phyloP scores from a whole-genome alignment of 1,140 invertebrate genomes.

The Littorina saxatilis region DNA sequence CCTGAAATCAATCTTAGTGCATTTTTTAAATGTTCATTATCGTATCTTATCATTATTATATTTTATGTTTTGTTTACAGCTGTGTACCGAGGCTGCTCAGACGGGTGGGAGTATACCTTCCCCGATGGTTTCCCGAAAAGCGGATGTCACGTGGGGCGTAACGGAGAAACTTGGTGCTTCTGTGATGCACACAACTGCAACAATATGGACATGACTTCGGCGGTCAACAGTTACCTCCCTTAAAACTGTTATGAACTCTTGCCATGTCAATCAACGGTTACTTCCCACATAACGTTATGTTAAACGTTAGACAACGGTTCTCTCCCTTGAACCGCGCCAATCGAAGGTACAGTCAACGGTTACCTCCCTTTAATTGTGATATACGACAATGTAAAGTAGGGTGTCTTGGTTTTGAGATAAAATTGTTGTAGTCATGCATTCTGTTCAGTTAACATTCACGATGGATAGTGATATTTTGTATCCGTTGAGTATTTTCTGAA shows the following conservation, averaged over 20 bases:
- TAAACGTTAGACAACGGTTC: no score
- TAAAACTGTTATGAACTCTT: no score
- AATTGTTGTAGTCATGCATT: no score
- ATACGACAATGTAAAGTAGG: not conserved
- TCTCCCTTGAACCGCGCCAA: no score
- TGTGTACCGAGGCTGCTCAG: constrained; percentile 14
- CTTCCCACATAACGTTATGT: not conserved
- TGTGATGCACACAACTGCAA: constrained; percentile 18
- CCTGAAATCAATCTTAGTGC: not conserved
- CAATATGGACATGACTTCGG: not conserved
- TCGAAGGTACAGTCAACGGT: no score
- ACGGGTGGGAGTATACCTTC: not conserved
- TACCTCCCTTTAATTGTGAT: not conserved
- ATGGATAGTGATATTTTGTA: no score
- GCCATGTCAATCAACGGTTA: no score
- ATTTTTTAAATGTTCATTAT: not conserved
- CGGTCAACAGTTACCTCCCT: constrained; percentile 2
- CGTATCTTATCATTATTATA: no score
- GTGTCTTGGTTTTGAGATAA: not conserved
- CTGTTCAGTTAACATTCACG: no score
- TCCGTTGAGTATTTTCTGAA: no score
- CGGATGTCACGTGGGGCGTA: not conserved
- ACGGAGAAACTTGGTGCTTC: constrained; percentile 10
- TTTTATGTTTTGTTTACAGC: not conserved
- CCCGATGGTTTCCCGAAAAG: not conserved